These are phyloP conservation scores for Corythaixoides concolor DNA, from an alignment of 2,113 vertebrate species.

Conservation along the genomic window DNA sequence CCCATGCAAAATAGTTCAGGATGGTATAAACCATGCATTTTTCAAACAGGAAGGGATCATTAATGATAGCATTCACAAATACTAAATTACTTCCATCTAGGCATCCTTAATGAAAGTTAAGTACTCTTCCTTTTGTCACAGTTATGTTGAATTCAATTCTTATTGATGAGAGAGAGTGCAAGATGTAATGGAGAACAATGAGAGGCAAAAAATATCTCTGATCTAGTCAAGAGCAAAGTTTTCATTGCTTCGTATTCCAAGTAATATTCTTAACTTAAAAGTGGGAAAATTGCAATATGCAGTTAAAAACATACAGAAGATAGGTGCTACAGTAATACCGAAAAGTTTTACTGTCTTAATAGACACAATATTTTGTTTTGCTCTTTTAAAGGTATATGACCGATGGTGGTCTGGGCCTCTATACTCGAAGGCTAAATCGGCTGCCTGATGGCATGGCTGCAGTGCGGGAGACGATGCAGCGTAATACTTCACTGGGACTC, in stretches of 20 bases:
- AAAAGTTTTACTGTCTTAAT: neutral
- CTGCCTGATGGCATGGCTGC: slow-evolving; percentile 92
- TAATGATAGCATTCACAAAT: neutral
- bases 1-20: neutral
- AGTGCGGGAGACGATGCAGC: slow-evolving; percentile 89
- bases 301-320: neutral
- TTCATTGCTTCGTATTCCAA: accelerated
- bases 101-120: neutral
- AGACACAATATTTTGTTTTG: accelerated
- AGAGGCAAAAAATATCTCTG: neutral
- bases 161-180: neutral
- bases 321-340: accelerated
- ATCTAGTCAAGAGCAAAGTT: neutral
- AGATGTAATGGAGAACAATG: accelerated
- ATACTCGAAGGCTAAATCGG: slow-evolving; percentile 90
- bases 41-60: neutral
- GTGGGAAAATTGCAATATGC: accelerated
- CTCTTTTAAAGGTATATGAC: slow-evolving; percentile 89
- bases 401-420: slow-evolving; percentile 91
- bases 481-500: slow-evolving; percentile 84
- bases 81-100: neutral
- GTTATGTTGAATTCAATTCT: neutral
- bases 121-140: neutral
- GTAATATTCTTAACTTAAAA: neutral
- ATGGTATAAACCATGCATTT: neutral